phyloP scores from a whole-genome alignment of 2,113 vertebrate species.

The Alces alces region DNA sequence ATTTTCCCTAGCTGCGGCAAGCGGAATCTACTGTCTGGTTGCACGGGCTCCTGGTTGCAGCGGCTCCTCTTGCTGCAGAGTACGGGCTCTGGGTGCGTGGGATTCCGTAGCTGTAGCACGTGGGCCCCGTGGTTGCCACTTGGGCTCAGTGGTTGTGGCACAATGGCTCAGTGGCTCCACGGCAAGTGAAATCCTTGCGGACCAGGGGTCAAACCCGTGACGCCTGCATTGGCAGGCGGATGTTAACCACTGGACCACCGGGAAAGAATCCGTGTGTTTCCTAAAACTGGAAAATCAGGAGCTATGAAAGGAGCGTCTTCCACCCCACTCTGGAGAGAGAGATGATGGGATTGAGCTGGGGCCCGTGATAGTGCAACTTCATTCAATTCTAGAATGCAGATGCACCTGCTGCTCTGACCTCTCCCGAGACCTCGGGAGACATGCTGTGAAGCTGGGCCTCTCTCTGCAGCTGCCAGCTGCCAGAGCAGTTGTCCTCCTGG shows the following conservation, averaged over 20 bases:
- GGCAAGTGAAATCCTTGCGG: background rate
- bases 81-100: background rate
- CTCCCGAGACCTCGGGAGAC: background rate
- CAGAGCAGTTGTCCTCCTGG: background rate
- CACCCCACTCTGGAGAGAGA: background rate
- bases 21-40: background rate
- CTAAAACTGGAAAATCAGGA: background rate
- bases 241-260: background rate
- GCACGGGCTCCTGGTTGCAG: background rate
- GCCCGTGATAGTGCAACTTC: rapidly evolving
- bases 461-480: background rate
- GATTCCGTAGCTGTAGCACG: background rate
- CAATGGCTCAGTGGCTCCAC: background rate
- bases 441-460: background rate
- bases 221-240: background rate
- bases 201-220: background rate
- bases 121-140: background rate
- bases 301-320: background rate
- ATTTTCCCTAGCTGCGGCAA: background rate
- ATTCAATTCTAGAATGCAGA: background rate
- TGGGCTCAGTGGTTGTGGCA: background rate
- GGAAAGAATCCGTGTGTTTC: background rate
- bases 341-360: too few species aligned
- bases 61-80: background rate
- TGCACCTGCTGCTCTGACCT: background rate